Evolutionary conservation across 2,888 invertebrate species (phyloP), one percentile per base, ranked within the genome.

Genomic region (Erebia aethiops): DNA sequence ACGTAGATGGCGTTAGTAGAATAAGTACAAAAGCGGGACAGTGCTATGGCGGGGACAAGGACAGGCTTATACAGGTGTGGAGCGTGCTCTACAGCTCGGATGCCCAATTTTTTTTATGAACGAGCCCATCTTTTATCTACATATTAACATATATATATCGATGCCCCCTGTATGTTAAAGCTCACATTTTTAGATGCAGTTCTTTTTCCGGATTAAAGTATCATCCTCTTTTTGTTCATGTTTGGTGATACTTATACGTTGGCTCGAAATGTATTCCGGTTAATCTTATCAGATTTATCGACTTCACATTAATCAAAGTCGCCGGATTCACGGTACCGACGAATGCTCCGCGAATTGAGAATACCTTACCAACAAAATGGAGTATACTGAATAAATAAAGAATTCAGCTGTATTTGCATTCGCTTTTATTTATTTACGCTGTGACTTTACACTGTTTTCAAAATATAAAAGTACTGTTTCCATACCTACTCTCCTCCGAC

Each of bases 271-370:
- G 57, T 18, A 69, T 70, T 70, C 69, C 58, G 67, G 52, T 66
- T 67, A 69, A 73, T 73, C 73, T 73, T 73, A 73, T 70, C 70
- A 60, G 68, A 73, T 70, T 70, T 73, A 70, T 73, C 70, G 67
- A 67, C 61, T 68, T 57, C 61, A 46, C 73, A 70, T 73, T 70
- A 73, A 73, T 73, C 73, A 73, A 70, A 68, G 73, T 71, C 67
- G 70, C 63, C 64, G 67, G 63, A 68, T 71, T 26, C 54, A 62
- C 62, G 52, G 58, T 41, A 49, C 60, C 66, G 56, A 26, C 65
- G 64, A 52, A 52, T 46, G 26, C 66, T 60, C 21, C 18, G 61
- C 66, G 61, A 70, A 70, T 56, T 56, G 35, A 61, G 61, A 70
- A 60, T 67, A 43, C 26, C 16, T 69, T 9, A 68, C 1, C 26